phyloP scores from a whole-genome alignment of 2,113 vertebrate genomes.

The Pan troglodytes region NHGRI_mPanTro3-v2.1_pri NC_072411.2:99283001-99283500 shows the following conservation, averaged over 20 bases:
- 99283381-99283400: not conserved
- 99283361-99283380: not conserved
- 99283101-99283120: not conserved
- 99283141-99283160: no score
- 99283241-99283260: no score
- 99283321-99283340: not conserved
- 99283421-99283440: not conserved
- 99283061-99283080: not conserved
- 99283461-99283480: not conserved
- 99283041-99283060: not conserved
- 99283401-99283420: not conserved
- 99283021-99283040: not conserved
- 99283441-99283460: not conserved
- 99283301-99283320: not conserved
- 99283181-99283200: no score
- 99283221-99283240: no score
- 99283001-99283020: not conserved
- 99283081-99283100: not conserved
- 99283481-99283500: not conserved
- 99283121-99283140: not conserved
- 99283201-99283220: no score
- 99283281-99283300: accelerated
- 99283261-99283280: not conserved
- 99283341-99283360: not conserved
- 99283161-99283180: no score